Conservation (phyloP, 2,113 vertebrate species). For the Catharus bicknelli region DNA sequence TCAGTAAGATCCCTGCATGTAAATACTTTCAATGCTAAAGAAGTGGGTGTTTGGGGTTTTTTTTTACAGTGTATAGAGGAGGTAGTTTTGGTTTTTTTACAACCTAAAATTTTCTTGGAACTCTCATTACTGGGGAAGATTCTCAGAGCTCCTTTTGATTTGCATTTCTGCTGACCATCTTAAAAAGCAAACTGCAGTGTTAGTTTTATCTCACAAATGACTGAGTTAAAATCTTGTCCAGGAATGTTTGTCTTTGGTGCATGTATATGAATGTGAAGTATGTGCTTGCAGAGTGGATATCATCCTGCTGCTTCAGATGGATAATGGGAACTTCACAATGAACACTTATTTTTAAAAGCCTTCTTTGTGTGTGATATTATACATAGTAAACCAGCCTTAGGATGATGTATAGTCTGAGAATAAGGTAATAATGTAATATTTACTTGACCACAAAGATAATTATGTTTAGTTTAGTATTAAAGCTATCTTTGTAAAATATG, state of each 20-base stretch:
- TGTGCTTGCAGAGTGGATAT: background rate
- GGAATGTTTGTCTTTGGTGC: background rate
- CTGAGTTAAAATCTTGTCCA: background rate
- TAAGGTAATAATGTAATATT: background rate
- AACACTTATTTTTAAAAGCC: background rate
- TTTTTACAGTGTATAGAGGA: background rate
- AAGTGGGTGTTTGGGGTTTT: background rate
- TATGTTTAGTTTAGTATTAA: background rate
- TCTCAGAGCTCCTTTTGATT: background rate
- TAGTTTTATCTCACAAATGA: background rate
- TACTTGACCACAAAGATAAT: background rate
- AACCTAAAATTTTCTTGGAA: background rate
- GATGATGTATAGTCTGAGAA: background rate
- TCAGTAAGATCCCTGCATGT: background rate
- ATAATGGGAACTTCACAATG: background rate
- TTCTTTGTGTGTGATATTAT: background rate
- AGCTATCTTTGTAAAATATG: background rate
- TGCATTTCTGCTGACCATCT: background rate
- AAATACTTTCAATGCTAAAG: background rate
- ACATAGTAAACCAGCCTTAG: background rate
- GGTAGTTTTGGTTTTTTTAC: background rate
- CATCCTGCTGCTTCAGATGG: accelerated
- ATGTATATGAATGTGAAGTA: background rate
- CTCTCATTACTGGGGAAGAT: background rate
- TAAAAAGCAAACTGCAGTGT: background rate